Percentiles rank a stretch among this genome's conserved stretches.
These are phyloP conservation scores for Xyrichtys novacula DNA, from an alignment of 2,797 vertebrate species.

Conservation along the genomic window DNA sequence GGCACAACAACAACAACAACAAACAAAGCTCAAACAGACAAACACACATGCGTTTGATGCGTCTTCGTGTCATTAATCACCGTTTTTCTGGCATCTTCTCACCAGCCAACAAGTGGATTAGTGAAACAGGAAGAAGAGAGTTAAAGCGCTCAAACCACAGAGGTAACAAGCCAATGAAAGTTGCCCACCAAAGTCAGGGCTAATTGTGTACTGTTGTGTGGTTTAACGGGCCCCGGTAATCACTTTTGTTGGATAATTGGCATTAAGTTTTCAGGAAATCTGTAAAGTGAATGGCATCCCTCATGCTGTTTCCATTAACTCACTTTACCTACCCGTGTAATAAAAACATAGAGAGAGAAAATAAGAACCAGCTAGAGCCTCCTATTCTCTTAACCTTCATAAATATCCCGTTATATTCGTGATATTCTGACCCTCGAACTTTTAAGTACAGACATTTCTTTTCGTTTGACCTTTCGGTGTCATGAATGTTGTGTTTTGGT, in stretches of 20 bases:
- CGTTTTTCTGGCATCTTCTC: constrained; percentile 22
- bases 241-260: constrained; percentile 68
- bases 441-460: constrained; percentile 49
- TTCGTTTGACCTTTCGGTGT: constrained; percentile 15
- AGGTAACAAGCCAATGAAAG: constrained; percentile 63
- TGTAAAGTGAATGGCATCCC: constrained; percentile 70
- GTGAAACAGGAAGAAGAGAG: constrained; percentile 36
- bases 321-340: constrained; percentile 54
- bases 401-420: constrained; percentile 20
- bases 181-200: constrained; percentile 49
- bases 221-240: constrained; percentile 67
- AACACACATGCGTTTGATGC: constrained; percentile 32
- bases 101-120: constrained; percentile 32
- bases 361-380: constrained; percentile 37
- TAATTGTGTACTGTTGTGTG: constrained; percentile 59
- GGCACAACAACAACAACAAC: constrained; percentile 37
- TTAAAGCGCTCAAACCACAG: constrained; percentile 49
- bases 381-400: constrained; percentile 44
- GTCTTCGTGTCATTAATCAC: constrained; percentile 34
- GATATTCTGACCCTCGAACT: constrained; percentile 51
- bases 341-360: constrained; percentile 46
- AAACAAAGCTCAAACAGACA: too few relatives aligned
- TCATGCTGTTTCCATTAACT: constrained; percentile 74
- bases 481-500: constrained; percentile 12
- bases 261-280: constrained; percentile 75